Conservation (phyloP, 1,140 invertebrate genomes). For the Gonioctena quinquepunctata region DNA sequence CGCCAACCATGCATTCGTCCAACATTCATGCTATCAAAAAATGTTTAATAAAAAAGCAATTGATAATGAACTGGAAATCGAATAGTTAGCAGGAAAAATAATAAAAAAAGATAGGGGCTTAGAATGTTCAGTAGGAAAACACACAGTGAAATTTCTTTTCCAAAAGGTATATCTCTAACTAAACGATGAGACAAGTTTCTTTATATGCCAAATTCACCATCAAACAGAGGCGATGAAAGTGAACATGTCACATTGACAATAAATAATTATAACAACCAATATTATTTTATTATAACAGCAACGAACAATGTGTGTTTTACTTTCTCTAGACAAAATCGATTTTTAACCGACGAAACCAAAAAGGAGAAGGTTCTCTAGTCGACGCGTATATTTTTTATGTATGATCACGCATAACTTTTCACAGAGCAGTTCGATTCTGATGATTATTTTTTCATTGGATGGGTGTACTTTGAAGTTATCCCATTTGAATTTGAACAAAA, state of each 20-base stretch:
- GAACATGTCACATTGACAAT: background rate
- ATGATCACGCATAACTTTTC: too few relatives aligned
- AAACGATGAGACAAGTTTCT: background rate
- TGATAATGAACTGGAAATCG: background rate
- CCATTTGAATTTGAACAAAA: too few relatives aligned
- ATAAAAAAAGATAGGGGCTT: background rate
- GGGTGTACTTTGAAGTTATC: too few relatives aligned
- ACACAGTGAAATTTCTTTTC: background rate
- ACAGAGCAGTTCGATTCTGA: too few relatives aligned
- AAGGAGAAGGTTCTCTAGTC: too few relatives aligned
- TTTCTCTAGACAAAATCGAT: too few relatives aligned
- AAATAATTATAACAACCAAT: background rate
- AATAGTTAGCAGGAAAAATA: background rate
- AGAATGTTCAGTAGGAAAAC: background rate
- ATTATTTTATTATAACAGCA: background rate
- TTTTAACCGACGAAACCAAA: too few relatives aligned
- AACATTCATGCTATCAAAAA: background rate
- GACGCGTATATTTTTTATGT: too few relatives aligned
- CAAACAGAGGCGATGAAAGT: background rate
- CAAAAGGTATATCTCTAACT: background rate
- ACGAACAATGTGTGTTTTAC: background rate
- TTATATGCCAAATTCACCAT: background rate
- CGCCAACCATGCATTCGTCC: too few relatives aligned
- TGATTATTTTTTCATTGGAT: too few relatives aligned
- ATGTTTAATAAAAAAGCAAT: background rate